Conservation (phyloP, 2,888 invertebrate genomes). For the Melieria picta region DNA sequence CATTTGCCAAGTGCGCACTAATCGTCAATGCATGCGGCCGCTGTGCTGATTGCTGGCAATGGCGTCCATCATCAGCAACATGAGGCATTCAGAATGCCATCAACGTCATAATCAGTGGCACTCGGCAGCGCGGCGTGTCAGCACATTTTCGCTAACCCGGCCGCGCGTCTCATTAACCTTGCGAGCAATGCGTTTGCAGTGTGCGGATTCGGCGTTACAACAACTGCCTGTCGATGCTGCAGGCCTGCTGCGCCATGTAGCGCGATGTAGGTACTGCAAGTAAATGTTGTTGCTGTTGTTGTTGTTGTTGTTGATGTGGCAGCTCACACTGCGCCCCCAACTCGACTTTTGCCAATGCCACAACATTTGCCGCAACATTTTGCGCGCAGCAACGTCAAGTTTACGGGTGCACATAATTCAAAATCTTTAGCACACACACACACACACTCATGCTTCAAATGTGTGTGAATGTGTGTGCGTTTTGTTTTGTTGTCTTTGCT, state of each 20-base stretch:
- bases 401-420: neutral
- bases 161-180: neutral
- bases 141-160: neutral
- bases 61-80: no score
- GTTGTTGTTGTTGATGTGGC: neutral
- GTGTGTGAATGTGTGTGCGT: no score
- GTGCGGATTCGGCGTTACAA: neutral
- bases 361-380: slow-evolving; percentile 3
- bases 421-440: no score
- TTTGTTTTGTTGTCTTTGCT: neutral
- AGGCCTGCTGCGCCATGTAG: neutral
- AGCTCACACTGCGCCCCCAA: neutral
- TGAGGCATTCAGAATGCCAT: neutral
- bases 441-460: no score
- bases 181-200: neutral
- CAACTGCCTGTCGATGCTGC: neutral
- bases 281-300: neutral
- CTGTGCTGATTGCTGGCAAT: neutral
- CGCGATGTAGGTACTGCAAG: no score
- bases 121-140: neutral
- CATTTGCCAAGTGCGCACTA: neutral
- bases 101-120: neutral
- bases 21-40: neutral
- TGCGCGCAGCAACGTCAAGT: neutral
- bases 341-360: neutral